Base-by-base conservation (phyloP, 2,797 vertebrate genomes). In the Todus mexicanus region DNA sequence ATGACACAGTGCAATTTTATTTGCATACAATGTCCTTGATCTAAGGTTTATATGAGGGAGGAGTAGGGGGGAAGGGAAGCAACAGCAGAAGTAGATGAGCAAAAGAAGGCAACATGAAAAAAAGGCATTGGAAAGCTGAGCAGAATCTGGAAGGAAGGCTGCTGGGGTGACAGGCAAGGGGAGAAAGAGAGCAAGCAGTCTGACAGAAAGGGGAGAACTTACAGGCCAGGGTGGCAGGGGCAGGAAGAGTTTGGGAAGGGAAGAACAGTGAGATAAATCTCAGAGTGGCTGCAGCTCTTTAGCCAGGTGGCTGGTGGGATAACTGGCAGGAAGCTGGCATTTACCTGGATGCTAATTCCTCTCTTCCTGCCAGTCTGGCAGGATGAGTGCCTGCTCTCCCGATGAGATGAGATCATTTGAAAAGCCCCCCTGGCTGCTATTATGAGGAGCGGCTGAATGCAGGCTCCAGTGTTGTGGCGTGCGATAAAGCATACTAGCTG, bases 401-500 rank as follows among this genome's bases (percentile, higher is more conserved):
- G 80, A 92, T 92, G 94, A 94, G 94, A 96, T 92, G 91, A 96
- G 89, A 97, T 97, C 93, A 94, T 97, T 97, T 97, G 92, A 94
- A 97, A 95, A 95, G 89, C 91, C 93, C 88, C 87, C 94, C 90
- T 91, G 94, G 93, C 94, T 95, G 95, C 93, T 82, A 18, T 79
- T 79, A 83, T 35, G 92, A 97, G 89, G 76, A 84, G 75, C 5
- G 1, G 76, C 77, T 80, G 90, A 93, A 93, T 15, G 71, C 81
- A 64, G 81, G 40, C 90, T 94, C 73, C 71, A 38, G 54, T 7
- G 59, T 51, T 93, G 84, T 65, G 73, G 71, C 3, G 47, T 74
- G 72, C 19, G 61, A 95, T 92, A 95, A 78, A 92, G 87, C 38
- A 33, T 26, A 45, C 84, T 72, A 42, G 72, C 65, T 74, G 70